These are phyloP conservation scores for Hemicordylus capensis DNA, from an alignment of 2,113 vertebrate genomes.

Conservation along the genomic window DNA sequence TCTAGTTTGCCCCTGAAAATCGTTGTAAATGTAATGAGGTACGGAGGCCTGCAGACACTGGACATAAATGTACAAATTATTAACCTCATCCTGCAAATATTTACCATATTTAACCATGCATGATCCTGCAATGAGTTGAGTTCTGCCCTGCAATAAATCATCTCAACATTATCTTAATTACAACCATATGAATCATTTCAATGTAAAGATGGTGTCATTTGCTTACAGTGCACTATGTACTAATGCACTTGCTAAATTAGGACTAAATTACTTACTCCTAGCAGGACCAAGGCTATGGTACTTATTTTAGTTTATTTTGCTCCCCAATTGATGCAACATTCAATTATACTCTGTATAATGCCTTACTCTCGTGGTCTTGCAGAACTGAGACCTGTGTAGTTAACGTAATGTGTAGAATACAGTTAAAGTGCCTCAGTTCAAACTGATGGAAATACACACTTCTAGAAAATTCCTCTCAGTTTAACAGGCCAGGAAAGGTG, in stretches of 20 bases:
- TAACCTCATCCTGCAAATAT: slow-evolving; percentile 25
- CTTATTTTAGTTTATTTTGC: neutral
- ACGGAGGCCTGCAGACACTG: neutral
- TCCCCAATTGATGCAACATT: accelerated
- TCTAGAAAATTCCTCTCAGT: neutral
- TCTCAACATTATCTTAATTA: neutral
- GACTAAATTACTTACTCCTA: neutral
- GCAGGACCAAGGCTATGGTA: neutral
- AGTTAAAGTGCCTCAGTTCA: slow-evolving; percentile 41
- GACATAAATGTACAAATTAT: slow-evolving; percentile 3
- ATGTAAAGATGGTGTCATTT: neutral
- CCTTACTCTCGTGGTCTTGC: accelerated
- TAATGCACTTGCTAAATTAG: neutral
- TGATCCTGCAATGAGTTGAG: neutral
- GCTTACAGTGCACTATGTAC: neutral
- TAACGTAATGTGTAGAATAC: neutral
- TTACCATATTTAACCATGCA: neutral
- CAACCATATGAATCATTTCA: neutral
- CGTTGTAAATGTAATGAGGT: slow-evolving; percentile 30
- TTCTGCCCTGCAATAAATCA: neutral
- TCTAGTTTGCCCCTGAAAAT: slow-evolving; percentile 7
- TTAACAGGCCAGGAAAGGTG: slow-evolving; percentile 33
- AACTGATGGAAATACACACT: slow-evolving; percentile 12
- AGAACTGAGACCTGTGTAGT: neutral
- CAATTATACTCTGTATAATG: neutral